A percentile compares a stretch with the other conserved stretches of the same genome.
phyloP scores from a whole-genome alignment of 2,113 vertebrate genomes.

The Pelecanus crispus region DNA sequence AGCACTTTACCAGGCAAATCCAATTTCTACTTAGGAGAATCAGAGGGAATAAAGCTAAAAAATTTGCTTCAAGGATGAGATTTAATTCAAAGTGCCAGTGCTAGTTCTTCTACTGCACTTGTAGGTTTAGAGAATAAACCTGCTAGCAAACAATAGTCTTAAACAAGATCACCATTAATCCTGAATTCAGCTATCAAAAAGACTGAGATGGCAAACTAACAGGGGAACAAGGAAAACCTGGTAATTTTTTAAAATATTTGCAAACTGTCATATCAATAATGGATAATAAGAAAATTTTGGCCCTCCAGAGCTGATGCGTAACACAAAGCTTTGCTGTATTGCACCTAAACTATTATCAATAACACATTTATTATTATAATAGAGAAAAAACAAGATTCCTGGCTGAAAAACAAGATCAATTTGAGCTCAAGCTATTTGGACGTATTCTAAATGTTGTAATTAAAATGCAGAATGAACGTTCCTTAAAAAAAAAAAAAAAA shows the following conservation, averaged over 20 bases:
- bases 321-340: not conserved
- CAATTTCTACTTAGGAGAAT: not conserved
- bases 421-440: conserved; percentile 10
- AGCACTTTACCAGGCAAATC: conserved; percentile 23
- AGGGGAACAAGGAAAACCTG: conserved; percentile 14
- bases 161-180: conserved; percentile 43
- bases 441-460: conserved; percentile 28
- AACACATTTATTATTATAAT: conserved; percentile 52
- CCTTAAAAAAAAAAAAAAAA: not conserved
- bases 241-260: conserved; percentile 61
- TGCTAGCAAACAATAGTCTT: not conserved
- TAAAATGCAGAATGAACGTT: conserved; percentile 41
- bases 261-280: conserved; percentile 42
- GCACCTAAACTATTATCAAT: conserved; percentile 46
- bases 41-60: conserved; percentile 3
- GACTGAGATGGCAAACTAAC: conserved; percentile 13
- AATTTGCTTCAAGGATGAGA: not conserved
- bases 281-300: conserved; percentile 38
- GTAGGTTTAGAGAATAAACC: not conserved
- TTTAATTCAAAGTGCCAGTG: conserved; percentile 10
- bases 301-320: conserved; percentile 1
- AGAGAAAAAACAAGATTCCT: conserved; percentile 28
- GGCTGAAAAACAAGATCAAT: conserved; percentile 57
- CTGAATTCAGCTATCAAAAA: conserved; percentile 24
- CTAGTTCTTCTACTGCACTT: not conserved